phyloP scores from a whole-genome alignment of 2,888 invertebrate species.

The Pheosia gnoma region DNA sequence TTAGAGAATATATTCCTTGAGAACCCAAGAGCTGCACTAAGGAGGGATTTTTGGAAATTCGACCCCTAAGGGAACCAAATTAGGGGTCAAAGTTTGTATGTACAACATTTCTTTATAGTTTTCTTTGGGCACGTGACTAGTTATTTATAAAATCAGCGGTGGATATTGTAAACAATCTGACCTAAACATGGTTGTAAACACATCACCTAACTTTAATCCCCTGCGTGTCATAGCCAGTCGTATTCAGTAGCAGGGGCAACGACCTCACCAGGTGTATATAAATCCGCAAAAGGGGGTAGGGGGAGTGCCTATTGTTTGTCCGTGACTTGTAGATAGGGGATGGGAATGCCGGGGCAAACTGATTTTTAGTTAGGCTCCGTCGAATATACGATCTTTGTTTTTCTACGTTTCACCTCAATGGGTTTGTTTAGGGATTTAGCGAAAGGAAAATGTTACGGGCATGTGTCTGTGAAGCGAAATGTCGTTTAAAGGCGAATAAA shows the following conservation, averaged over 20 bases:
- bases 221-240: constrained; percentile 34
- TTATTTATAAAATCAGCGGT: too few species aligned
- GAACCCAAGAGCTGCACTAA: too few species aligned
- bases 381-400: constrained; percentile 12
- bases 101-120: too few species aligned
- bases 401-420: constrained; percentile 14
- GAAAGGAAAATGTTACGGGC: not conserved
- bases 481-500: not conserved
- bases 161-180: not conserved
- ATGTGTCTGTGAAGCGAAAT: not conserved
- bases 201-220: constrained; percentile 2
- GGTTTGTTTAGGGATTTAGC: constrained; percentile 4
- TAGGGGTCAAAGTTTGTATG: too few species aligned
- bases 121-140: too few species aligned
- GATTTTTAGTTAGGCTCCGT: constrained; percentile 22
- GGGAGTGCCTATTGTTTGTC: constrained; percentile 36
- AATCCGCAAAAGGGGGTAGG: constrained; percentile 25
- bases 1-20: too few species aligned
- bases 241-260: constrained; percentile 31
- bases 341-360: constrained; percentile 9
- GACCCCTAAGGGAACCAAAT: too few species aligned
- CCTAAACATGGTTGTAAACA: not conserved
- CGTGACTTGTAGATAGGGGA: constrained; percentile 29
- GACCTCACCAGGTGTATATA: constrained; percentile 44
- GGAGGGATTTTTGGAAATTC: too few species aligned